Evolutionary conservation across 1,140 invertebrate genomes (phyloP).

Genomic region (Antheraea pernyi): DNA sequence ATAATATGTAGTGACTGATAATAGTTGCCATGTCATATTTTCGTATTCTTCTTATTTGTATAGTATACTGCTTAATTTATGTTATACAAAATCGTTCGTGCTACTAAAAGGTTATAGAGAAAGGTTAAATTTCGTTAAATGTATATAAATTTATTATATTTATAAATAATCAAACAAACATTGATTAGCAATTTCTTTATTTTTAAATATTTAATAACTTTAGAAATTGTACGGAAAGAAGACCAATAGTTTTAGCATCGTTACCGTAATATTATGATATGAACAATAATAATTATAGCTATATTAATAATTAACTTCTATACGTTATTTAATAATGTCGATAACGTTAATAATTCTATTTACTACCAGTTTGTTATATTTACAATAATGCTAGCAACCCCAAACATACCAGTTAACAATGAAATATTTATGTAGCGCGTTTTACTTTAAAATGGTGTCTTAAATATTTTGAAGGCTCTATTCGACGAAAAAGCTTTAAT

Average conservation of each 20-base stretch:
- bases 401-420: slow-evolving; percentile 47
- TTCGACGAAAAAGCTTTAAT: too few species aligned
- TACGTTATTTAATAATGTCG: slow-evolving; percentile 61
- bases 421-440: slow-evolving; percentile 49
- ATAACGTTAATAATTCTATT: slow-evolving; percentile 63
- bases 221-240: slow-evolving; percentile 81
- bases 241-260: slow-evolving; percentile 75
- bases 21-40: too few species aligned
- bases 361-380: slow-evolving; percentile 50
- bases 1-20: too few species aligned
- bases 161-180: slow-evolving; percentile 47
- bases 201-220: slow-evolving; percentile 79
- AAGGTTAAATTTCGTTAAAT: too few species aligned
- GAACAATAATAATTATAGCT: slow-evolving; percentile 79
- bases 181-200: slow-evolving; percentile 78
- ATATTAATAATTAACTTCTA: slow-evolving; percentile 60
- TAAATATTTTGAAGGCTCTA: slow-evolving; percentile 33
- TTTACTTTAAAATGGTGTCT: slow-evolving; percentile 33
- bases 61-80: too few species aligned
- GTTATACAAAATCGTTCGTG: too few species aligned
- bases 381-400: slow-evolving; percentile 40
- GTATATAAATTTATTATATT: not conserved
- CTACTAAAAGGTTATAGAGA: too few species aligned
- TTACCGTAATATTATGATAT: slow-evolving; percentile 79
- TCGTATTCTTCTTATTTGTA: too few species aligned